Evolutionary conservation across 2,888 invertebrate genomes (phyloP).

Genomic region (Volucella bombylans): DNA sequence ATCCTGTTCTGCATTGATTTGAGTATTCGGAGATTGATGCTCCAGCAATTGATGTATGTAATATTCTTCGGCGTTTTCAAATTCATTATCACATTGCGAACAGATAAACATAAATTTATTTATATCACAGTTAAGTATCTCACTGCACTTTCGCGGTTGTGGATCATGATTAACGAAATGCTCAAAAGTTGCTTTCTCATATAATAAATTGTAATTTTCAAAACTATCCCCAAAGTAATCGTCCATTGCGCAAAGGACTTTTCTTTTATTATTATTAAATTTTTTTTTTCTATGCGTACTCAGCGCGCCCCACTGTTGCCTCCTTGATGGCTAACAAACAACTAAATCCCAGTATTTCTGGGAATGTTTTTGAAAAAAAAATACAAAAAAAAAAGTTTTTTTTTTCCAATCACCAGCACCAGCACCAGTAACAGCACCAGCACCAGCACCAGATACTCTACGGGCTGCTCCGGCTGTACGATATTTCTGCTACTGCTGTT

Average conservation of each 20-base stretch:
- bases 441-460: not conserved
- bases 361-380: slow-evolving; percentile 36
- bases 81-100: slow-evolving; percentile 66
- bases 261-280: not conserved
- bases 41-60: slow-evolving; percentile 64
- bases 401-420: slow-evolving; percentile 43
- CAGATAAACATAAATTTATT: slow-evolving; percentile 71
- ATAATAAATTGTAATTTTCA: slow-evolving; percentile 58
- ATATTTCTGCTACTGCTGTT: not conserved
- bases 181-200: slow-evolving; percentile 57
- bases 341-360: slow-evolving; percentile 69
- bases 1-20: slow-evolving; percentile 41
- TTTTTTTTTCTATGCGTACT: not conserved
- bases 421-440: not conserved
- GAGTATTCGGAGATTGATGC: slow-evolving; percentile 46
- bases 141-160: slow-evolving; percentile 68
- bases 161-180: slow-evolving; percentile 63
- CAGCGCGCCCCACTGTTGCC: slow-evolving; percentile 26
- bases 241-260: slow-evolving; percentile 48
- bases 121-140: slow-evolving; percentile 67
- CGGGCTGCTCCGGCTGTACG: not conserved
- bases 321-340: slow-evolving; percentile 62
- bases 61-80: slow-evolving; percentile 62
- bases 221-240: slow-evolving; percentile 57
- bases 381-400: not conserved